Base-by-base conservation (phyloP, 2,797 vertebrate genomes). In the Podarcis lilfordi region DNA sequence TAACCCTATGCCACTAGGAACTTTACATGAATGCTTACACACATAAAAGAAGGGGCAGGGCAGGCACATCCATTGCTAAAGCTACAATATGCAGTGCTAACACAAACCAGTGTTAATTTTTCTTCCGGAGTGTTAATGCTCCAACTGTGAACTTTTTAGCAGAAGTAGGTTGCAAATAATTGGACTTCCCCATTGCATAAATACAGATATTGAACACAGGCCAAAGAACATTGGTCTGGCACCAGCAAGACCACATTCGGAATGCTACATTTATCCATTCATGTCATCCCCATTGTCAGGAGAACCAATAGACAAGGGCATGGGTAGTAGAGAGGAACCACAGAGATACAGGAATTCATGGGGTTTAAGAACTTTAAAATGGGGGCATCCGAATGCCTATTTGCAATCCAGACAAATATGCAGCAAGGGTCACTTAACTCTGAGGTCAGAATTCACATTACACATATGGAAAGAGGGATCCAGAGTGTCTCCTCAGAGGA, bases 81-180 rank as follows among this genome's bases (percentile, higher is more conserved):
- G 25, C 40, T 69, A 80, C 15, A 88, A 80, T 82, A 71, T 8
- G 13, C 32, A 29, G 43, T 82, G 61, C 59, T 82, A 72, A 21
- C 1, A 87, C 72, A 88, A 86, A 86, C 9, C 37, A 69, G 43
- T 72, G 86, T 80, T 83, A 84, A 25, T 68, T 85, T 85, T 69
- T 21, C 68, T 27, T 69, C 17, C 55, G 6, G 88, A 87, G 43
- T 86, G 45, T 29, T 40, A 27, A 35, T 86, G 86, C 75, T 35
- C 88, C 93, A 93, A 87, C 81, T 13, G 72, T 88, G 45, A 76
- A 59, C 59, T 66, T 79, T 72, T 43, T 76, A 89, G 82, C 55
- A 89, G 86, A 92, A 92, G 82, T 88, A 23, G 91, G 86, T 35
- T 81, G 43, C 43, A 89, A 95, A 93, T 74, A 91, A 91, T 83